Evolutionary conservation across 2,113 vertebrate species (phyloP), one percentile per base, ranked within the genome.

Genomic region (Carettochelys insculpta): DNA sequence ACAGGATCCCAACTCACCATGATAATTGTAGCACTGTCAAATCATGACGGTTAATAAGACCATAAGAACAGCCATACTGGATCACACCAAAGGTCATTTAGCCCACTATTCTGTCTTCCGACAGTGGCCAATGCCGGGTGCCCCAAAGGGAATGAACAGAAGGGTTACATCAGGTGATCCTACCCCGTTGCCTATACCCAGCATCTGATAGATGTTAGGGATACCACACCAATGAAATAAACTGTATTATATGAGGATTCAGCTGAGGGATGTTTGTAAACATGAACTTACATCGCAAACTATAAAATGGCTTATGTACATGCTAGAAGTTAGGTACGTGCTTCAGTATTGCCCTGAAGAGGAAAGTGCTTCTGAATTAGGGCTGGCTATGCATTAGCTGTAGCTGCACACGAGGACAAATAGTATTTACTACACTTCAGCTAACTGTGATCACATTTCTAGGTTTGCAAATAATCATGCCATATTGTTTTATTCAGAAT

Each of bases 401-500:
- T 45, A 75, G 11, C 4, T 75, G 38, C 27, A 75, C 22, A 45
- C 22, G 27, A 75, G 11, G 71, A 45, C 24, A 43, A 75, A 75
- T 5, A 75, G 71, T 75, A 75, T 13, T 45, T 75, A 71, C 38
- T 41, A 43, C 41, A 45, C 34, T 68, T 73, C 3, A 27, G 68
- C 38, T 73, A 73, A 41, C 68, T 43, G 10, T 38, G 68, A 43
- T 43, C 43, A 25, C 22, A 73, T 73, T 43, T 43, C 22, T 43
- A 73, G 68, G 38, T 73, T 73, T 73, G 41, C 38, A 12, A 73
- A 43, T 73, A 25, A 25, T 22, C 38, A 75, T 77, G 90, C 94
- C 90, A 91, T 92, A 75, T 95, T 95, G 82, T 90, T 96, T 93
- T 92, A 78, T 48, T 87, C 87, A 86, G 88, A 94, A 76, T 73